Conservation (phyloP, 2,888 invertebrate species). For the Cynaeus angustus region DNA sequence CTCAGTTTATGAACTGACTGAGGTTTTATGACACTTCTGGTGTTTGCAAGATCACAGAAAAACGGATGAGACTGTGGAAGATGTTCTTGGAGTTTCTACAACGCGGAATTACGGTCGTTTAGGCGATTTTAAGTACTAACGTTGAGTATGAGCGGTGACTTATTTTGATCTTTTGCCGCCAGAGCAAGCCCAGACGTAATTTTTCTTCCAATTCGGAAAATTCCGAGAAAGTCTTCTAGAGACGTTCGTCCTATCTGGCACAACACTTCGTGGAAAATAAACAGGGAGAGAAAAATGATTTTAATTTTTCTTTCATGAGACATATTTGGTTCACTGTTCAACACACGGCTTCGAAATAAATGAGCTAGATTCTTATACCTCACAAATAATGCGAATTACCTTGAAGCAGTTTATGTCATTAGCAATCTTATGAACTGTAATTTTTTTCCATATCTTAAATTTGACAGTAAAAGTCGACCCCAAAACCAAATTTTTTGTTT, state of each 20-base stretch:
- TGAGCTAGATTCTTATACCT: too few species aligned
- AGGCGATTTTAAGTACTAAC: background rate
- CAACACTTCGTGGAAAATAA: background rate
- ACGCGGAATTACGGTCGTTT: background rate
- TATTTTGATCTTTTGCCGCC: background rate
- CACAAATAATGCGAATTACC: too few species aligned
- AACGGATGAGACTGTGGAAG: constrained; percentile 73
- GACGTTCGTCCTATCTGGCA: background rate
- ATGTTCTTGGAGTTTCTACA: constrained; percentile 67
- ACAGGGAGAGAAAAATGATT: background rate
- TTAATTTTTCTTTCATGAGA: background rate
- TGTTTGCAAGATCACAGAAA: constrained; percentile 72
- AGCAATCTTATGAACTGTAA: too few species aligned
- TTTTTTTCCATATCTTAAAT: too few species aligned
- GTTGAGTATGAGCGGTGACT: background rate
- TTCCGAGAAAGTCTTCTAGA: background rate
- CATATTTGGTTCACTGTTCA: too few species aligned
- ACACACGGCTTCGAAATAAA: too few species aligned
- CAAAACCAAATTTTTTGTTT: too few species aligned
- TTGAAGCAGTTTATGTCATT: too few species aligned
- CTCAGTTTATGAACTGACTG: constrained; percentile 78
- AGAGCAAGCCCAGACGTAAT: too few species aligned
- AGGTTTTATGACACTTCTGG: constrained; percentile 71
- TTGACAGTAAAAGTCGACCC: too few species aligned
- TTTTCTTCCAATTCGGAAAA: background rate